A percentile compares a stretch with the other conserved stretches of the same genome.
Conservation (phyloP, 1,140 invertebrate genomes). For the Ruditapes philippinarum region DNA sequence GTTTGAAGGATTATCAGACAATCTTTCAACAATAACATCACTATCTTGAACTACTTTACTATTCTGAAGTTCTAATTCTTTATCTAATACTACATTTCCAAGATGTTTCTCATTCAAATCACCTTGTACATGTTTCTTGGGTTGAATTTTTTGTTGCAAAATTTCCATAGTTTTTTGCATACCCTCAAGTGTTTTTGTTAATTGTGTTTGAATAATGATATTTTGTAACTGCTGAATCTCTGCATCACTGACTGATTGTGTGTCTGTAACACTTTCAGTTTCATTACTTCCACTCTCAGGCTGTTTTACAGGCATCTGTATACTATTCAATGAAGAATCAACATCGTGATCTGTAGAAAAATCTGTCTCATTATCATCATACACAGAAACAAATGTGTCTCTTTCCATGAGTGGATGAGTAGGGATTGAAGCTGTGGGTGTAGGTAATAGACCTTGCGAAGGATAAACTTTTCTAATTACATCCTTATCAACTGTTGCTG, state of each 20-base stretch:
- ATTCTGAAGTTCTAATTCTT: too few species aligned
- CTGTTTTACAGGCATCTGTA: not conserved
- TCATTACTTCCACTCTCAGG: not conserved
- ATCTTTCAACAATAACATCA: not conserved
- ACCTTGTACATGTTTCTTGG: too few species aligned
- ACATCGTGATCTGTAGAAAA: not conserved
- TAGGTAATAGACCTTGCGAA: not conserved
- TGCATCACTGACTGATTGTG: not conserved
- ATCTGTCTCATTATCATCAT: not conserved
- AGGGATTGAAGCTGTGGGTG: not conserved
- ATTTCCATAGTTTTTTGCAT: slow-evolving; percentile 29
- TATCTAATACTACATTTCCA: not conserved
- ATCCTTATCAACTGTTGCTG: not conserved
- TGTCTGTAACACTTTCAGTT: not conserved
- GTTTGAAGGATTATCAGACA: not conserved
- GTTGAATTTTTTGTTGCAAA: slow-evolving; percentile 1
- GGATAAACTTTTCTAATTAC: not conserved
- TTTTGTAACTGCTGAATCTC: not conserved
- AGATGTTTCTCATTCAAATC: not conserved
- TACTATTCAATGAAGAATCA: not conserved
- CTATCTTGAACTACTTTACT: not conserved
- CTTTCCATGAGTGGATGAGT: not conserved
- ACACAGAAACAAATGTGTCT: not conserved
- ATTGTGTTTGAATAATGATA: not conserved
- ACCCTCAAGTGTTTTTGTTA: not conserved